A percentile compares a stretch with the other conserved stretches of the same genome.
Conservation (phyloP, 1,140 invertebrate species). For the Drosophila mojavensis region DNA sequence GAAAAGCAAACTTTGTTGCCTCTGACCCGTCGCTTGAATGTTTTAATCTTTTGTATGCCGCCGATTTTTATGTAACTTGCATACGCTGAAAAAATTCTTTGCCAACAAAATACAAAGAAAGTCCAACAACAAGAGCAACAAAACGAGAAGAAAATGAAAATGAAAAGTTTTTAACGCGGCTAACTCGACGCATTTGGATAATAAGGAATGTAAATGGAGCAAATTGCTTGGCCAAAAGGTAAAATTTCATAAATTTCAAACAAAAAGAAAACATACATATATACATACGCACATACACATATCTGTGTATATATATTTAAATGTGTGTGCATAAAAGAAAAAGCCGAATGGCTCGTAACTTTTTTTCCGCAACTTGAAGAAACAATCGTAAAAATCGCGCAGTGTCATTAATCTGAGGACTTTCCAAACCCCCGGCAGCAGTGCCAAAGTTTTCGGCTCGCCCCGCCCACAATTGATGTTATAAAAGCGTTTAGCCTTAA, state of each 20-base stretch:
- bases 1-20: slow-evolving; percentile 13
- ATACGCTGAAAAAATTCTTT: slow-evolving; percentile 47
- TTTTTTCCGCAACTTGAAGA: slow-evolving; percentile 56
- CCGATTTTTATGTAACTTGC: slow-evolving; percentile 45
- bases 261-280: slow-evolving; percentile 9
- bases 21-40: slow-evolving; percentile 14
- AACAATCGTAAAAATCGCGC: slow-evolving; percentile 67
- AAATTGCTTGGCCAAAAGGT: slow-evolving; percentile 79
- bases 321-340: slow-evolving; percentile 17
- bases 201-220: slow-evolving; percentile 82
- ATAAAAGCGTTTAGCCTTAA: slow-evolving; percentile 66
- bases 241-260: slow-evolving; percentile 75
- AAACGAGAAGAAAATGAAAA: not conserved
- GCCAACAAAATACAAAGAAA: slow-evolving; percentile 17
- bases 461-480: slow-evolving; percentile 48
- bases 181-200: slow-evolving; percentile 58
- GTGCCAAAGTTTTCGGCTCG: slow-evolving; percentile 29
- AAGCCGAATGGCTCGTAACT: slow-evolving; percentile 39
- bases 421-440: slow-evolving; percentile 8
- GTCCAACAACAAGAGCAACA: not conserved
- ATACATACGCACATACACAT: too few species aligned
- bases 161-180: slow-evolving; percentile 35
- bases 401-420: slow-evolving; percentile 63
- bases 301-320: too few species aligned
- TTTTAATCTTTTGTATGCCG: slow-evolving; percentile 41